A percentile compares a stretch with the other conserved stretches of the same genome.
phyloP scores from a whole-genome alignment of 2,113 vertebrate species.

The Ptyas mucosa region DNA sequence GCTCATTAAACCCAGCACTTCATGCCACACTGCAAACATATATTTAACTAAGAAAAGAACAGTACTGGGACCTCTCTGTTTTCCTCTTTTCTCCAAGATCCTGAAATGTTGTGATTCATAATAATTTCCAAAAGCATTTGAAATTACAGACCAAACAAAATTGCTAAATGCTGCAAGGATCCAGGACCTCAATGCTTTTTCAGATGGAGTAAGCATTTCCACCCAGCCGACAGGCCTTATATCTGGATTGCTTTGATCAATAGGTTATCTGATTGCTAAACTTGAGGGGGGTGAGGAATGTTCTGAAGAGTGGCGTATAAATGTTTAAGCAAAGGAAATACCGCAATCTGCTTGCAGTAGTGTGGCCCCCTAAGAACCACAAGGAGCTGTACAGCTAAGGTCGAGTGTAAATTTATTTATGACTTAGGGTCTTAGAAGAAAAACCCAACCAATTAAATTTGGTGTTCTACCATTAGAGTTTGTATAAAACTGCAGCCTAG shows the following conservation, averaged over 20 bases:
- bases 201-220: constrained; percentile 33
- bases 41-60: constrained; percentile 68
- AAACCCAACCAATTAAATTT: not conserved
- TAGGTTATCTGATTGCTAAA: not conserved
- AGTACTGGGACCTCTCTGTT: constrained; percentile 48
- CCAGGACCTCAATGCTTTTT: constrained; percentile 32
- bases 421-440: not conserved
- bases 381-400: not conserved
- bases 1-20: constrained; percentile 58
- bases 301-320: not conserved
- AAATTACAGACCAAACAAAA: constrained; percentile 54
- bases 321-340: not conserved
- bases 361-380: not conserved
- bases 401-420: not conserved
- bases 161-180: constrained; percentile 42
- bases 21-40: constrained; percentile 55
- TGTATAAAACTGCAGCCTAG: not conserved
- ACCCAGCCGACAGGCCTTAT: constrained; percentile 24
- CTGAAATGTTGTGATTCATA: constrained; percentile 65
- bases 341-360: not conserved
- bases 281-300: not conserved
- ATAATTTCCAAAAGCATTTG: constrained; percentile 43
- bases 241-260: constrained; percentile 51
- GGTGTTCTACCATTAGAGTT: not conserved
- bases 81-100: constrained; percentile 40